Conservation (phyloP, 2,888 invertebrate species). For the Boloria selene region DNA sequence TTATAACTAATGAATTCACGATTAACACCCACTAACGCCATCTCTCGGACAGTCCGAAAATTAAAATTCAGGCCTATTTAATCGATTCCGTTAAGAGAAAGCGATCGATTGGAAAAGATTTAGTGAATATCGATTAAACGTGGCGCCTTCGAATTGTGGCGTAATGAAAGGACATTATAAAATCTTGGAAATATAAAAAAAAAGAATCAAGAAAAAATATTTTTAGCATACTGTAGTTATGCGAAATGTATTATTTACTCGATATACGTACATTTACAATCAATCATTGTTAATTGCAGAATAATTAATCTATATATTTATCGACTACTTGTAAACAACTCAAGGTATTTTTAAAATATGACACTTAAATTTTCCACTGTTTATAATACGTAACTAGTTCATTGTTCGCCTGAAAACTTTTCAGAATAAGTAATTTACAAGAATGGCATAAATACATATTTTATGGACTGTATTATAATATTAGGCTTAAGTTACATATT, state of each 20-base stretch:
- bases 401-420: not conserved
- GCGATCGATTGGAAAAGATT: slow-evolving; percentile 47
- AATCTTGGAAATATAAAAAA: not conserved
- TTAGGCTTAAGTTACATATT: too few relatives aligned
- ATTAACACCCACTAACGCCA: slow-evolving; percentile 36
- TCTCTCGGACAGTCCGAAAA: slow-evolving; percentile 42
- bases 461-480: too few relatives aligned
- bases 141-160: not conserved
- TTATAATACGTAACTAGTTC: not conserved
- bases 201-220: too few relatives aligned
- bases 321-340: slow-evolving; percentile 1
- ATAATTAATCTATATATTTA: slow-evolving; percentile 3
- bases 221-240: too few relatives aligned
- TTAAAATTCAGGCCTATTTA: slow-evolving; percentile 48
- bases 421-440: not conserved
- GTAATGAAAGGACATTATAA: not conserved
- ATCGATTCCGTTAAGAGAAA: slow-evolving; percentile 71
- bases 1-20: not conserved
- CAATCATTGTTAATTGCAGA: slow-evolving; percentile 10
- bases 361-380: slow-evolving; percentile 2
- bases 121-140: slow-evolving; percentile 15
- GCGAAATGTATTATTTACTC: not conserved
- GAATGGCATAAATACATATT: not conserved
- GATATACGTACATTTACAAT: slow-evolving; percentile 9
- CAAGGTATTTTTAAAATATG: not conserved